These are phyloP conservation scores for Latrodectus geometricus DNA, from an alignment of 1,140 invertebrate genomes.

Conservation along the genomic window DNA sequence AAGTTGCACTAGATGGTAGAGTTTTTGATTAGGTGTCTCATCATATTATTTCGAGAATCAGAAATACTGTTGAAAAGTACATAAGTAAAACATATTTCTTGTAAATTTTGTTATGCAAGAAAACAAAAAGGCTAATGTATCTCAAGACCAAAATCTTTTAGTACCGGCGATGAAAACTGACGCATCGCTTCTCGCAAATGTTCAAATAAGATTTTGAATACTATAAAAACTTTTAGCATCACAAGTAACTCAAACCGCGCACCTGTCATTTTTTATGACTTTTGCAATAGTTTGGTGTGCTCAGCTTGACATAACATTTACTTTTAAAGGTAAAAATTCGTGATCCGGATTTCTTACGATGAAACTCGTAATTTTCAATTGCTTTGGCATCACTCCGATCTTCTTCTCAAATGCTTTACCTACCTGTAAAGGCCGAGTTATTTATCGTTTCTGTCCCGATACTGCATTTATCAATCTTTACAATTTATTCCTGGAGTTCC, in stretches of 20 bases:
- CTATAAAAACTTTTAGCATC: slow-evolving; percentile 50
- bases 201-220: slow-evolving; percentile 56
- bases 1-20: too few relatives aligned
- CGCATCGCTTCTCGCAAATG: slow-evolving; percentile 23
- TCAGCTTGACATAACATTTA: slow-evolving; percentile 35
- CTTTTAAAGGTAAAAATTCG: slow-evolving; percentile 45
- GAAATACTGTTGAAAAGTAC: too few relatives aligned
- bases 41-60: too few relatives aligned
- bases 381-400: neutral
- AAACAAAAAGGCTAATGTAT: too few relatives aligned
- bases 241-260: slow-evolving; percentile 7
- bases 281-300: slow-evolving; percentile 27
- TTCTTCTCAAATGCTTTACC: too few relatives aligned
- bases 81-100: too few relatives aligned
- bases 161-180: slow-evolving; percentile 22
- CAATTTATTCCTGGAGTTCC: too few relatives aligned
- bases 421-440: too few relatives aligned
- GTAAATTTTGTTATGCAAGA: too few relatives aligned
- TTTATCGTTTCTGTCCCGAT: too few relatives aligned
- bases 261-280: slow-evolving; percentile 38
- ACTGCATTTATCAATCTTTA: too few relatives aligned
- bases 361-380: slow-evolving; percentile 20
- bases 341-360: slow-evolving; percentile 37
- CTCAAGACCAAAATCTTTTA: neutral
- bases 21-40: too few relatives aligned